Base-by-base conservation (phyloP, 1,140 invertebrate genomes). In the Manduca sexta region DNA sequence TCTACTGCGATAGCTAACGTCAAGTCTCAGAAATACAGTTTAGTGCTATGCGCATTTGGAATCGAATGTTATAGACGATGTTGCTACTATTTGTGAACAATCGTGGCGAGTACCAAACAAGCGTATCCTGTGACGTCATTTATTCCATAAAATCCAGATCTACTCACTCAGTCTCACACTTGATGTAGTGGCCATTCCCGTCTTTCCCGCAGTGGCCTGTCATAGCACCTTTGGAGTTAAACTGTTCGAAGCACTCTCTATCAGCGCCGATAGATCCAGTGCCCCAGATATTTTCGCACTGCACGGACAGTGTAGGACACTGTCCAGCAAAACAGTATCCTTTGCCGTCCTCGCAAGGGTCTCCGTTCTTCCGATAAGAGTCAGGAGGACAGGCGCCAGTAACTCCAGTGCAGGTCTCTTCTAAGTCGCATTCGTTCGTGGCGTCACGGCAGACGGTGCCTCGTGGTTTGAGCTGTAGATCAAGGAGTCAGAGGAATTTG, bases 201-300 rank as follows among this genome's bases (percentile, higher is more conserved):
- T 97, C 93, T 37, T 91, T 91, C 1, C 97, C 97, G 84, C 97
- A 98, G 79, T 98, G 96, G 0, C 97, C 97, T 62, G 93, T 97
- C 42, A 95, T 93, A 3, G 94, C 95, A 8, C 97, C 97, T 69
- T 97, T 95, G 0, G 94, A 93, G 81, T 98, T 98, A 83, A 97
- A 98, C 71, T 96, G 92, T 52, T 96, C 93, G 82, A 94, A 98
- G 85, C 97, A 98, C 58, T 96, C 90, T 35, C 90, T 88, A 71
- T 97, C 94, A 1, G 93, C 93, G 0, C 91, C 91, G 42, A 89
- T 83, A 1, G 92, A 92, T 4, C 92, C 93, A 61, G 92, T 91
- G 7, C 97, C 97, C 97, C 97, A 98, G 49, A 98, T 94, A 45
- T 91, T 89, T 70, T 94, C 92, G 77, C 97, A 98, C 74, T 98